Evolutionary conservation across 2,888 invertebrate species (phyloP).

Genomic region (Ptychoptera contaminata): DNA sequence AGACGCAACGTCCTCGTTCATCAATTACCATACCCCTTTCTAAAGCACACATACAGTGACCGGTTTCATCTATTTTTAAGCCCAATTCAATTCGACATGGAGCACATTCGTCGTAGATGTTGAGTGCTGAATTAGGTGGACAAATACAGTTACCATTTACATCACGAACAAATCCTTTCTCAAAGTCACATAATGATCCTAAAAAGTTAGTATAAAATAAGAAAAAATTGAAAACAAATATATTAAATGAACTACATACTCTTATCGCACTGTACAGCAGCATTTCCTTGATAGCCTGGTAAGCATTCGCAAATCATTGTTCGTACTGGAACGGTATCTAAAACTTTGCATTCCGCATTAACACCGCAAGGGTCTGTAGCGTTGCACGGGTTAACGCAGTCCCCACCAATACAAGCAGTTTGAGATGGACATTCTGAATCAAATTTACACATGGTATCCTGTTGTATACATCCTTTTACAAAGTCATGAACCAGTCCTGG

Average conservation of each 20-base stretch:
- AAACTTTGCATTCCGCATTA: constrained; percentile 61
- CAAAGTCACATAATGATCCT: constrained; percentile 45
- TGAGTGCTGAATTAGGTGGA: constrained; percentile 58
- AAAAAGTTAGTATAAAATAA: constrained; percentile 15
- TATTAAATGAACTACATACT: constrained; percentile 37
- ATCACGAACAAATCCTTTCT: constrained; percentile 48
- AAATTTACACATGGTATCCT: constrained; percentile 48
- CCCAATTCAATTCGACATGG: constrained; percentile 58
- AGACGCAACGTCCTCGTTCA: constrained; percentile 60
- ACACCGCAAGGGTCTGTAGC: constrained; percentile 65
- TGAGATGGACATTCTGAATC: constrained; percentile 73
- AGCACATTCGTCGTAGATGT: constrained; percentile 61
- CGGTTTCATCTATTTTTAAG: constrained; percentile 55
- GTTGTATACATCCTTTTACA: constrained; percentile 43
- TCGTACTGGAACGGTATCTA: constrained; percentile 67
- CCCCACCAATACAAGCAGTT: constrained; percentile 64
- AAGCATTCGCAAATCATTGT: constrained; percentile 82
- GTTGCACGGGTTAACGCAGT: constrained; percentile 71
- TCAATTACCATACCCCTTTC: constrained; percentile 64
- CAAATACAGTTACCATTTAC: constrained; percentile 56
- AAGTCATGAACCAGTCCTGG: constrained; percentile 52
- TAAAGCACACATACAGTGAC: constrained; percentile 67
- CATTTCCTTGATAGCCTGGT: constrained; percentile 75
- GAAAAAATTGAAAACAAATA: not conserved
- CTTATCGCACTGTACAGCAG: constrained; percentile 66